Base-by-base conservation (phyloP, 2,113 vertebrate genomes). In the zebrafish (Danio rerio) region DNA sequence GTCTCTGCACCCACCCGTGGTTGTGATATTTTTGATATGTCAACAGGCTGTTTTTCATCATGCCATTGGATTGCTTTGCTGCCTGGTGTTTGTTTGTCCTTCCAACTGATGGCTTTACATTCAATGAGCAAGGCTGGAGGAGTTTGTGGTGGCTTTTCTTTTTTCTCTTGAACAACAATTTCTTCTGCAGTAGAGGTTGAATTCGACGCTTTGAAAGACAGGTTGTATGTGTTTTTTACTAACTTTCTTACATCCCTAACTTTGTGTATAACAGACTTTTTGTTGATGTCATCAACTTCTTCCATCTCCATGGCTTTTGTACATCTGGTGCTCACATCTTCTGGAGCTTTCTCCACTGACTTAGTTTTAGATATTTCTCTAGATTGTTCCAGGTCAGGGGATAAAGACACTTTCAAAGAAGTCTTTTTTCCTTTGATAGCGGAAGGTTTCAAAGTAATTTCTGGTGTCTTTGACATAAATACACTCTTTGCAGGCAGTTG, bases 191-290 rank as follows among this genome's bases (percentile, higher is more conserved):
- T 6, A 1, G 63, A 12, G 13, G 66, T 58, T 43, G 82, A 55
- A 79, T 80, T 82, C 78, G 75, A 86, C 0, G 88, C 86, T 7
- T 93, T 93, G 7, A 98, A 97, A 72, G 94, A 93, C 12, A 96
- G 92, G 77, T 92, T 95, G 72, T 96, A 97, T 0, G 93, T 94
- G 88, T 96, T 96, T 91, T 96, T 97, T 49, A 96, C 93, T 69
- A 98, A 92, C 83, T 95, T 95, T 83, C 95, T 95, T 31, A 97
- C 94, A 40, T 96, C 97, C 83, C 96, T 93, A 21, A 95, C 95
- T 89, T 94, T 95, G 42, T 95, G 95, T 45, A 94, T 88, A 6
- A 90, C 91, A 13, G 62, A 81, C 82, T 93, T 94, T 31, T 88
- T 90, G 68, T 82, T 86, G 11, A 5, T 63, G 8, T 92, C 86